A percentile compares a stretch with the other conserved stretches of the same genome.
These are phyloP conservation scores for Ficedula albicollis DNA, from an alignment of 2,797 vertebrate species.

Conservation along the genomic window DNA sequence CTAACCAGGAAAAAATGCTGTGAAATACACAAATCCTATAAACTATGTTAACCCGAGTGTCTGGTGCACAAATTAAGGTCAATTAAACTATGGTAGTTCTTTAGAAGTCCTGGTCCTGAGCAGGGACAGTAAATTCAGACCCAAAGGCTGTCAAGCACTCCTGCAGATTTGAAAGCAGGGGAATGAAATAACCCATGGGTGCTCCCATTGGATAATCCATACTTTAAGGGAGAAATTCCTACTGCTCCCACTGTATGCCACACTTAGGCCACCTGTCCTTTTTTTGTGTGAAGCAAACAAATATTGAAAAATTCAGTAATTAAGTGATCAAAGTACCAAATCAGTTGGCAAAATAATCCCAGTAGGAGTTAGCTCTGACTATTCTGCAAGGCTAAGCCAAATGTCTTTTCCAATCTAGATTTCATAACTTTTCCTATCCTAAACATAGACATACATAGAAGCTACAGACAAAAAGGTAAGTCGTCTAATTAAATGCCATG, in stretches of 20 bases:
- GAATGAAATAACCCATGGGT: not conserved
- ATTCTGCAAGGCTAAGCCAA: not conserved
- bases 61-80: not conserved
- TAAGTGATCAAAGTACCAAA: not conserved
- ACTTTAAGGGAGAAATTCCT: not conserved
- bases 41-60: not conserved
- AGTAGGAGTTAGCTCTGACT: not conserved
- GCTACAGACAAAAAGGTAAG: not conserved
- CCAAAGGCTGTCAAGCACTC: not conserved
- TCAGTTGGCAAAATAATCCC: not conserved
- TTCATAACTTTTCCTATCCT: not conserved
- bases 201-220: not conserved
- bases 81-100: not conserved
- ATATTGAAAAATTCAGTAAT: not conserved
- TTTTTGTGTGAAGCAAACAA: not conserved
- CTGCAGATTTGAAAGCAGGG: not conserved
- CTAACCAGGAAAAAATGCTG: not conserved
- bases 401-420: not conserved
- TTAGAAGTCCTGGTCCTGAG: not conserved
- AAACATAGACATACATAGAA: not conserved
- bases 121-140: not conserved
- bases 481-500: accelerated
- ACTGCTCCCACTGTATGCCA: not conserved
- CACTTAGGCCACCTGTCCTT: not conserved
- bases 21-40: not conserved